These are phyloP conservation scores for Cancer borealis DNA, from an alignment of 2,888 invertebrate species.

Conservation along the genomic window DNA sequence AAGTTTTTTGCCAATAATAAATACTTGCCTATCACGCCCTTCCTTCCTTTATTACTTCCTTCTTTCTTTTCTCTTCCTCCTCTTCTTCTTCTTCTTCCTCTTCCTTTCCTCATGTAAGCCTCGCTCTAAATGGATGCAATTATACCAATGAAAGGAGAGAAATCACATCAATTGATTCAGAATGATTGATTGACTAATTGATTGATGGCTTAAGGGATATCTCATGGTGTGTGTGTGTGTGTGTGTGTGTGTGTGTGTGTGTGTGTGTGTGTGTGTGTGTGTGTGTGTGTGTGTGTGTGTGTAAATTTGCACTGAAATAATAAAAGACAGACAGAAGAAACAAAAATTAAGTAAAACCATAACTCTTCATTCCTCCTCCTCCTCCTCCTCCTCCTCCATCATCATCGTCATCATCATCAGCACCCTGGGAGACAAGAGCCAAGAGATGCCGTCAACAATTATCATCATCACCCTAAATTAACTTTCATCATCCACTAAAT, in stretches of 20 bases:
- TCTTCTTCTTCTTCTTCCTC: too few relatives aligned
- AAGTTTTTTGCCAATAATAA: not conserved
- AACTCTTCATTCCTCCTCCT: not conserved
- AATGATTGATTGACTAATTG: too few relatives aligned
- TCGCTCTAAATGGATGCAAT: too few relatives aligned
- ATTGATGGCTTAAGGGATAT: not conserved
- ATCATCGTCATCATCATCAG: not conserved
- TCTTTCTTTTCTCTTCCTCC: too few relatives aligned
- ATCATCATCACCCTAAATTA: not conserved
- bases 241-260: conserved; percentile 20
- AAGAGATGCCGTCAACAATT: not conserved
- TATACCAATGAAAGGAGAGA: too few relatives aligned
- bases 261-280: conserved; percentile 20
- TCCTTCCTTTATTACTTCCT: not conserved
- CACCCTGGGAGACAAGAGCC: not conserved
- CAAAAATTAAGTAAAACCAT: not conserved
- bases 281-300: conserved; percentile 20
- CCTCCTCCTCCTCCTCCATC: not conserved
- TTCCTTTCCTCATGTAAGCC: too few relatives aligned
- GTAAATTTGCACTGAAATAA: not conserved
- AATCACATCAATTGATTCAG: too few relatives aligned
- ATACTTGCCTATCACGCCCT: not conserved
- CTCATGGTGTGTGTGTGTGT: not conserved
- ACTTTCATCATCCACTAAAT: not conserved
- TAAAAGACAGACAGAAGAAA: not conserved